Evolutionary conservation across 2,797 vertebrate genomes (phyloP), one percentile per base, ranked within the genome.

Genomic region (Morelia viridis): DNA sequence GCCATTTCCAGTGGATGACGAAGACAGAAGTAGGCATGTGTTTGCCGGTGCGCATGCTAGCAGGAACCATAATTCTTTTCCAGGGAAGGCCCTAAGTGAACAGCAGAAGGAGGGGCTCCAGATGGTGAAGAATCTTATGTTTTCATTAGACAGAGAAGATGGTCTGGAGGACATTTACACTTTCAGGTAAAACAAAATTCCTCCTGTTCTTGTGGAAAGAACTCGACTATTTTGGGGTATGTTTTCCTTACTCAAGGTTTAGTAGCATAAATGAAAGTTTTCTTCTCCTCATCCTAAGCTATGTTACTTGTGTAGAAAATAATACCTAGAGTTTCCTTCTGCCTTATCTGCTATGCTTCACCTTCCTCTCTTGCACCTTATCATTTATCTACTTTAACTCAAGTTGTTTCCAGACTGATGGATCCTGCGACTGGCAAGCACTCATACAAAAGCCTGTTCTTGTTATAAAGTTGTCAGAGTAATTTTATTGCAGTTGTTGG

Each of bases 121-220:
- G 89, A 97, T 99, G 97, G 97, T 99, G 92, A 98, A 95, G 94
- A 98, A 97, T 85, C 83, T 99, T 94, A 98, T 99, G 98, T 94
- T 97, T 46, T 97, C 97, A 88, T 96, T 99, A 96, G 98, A 99
- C 22, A 98, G 98, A 92, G 98, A 98, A 93, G 98, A 98, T 0
- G 98, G 98, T 0, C 96, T 99, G 94, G 98, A 98, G 88, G 97
- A 99, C 94, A 97, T 99, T 95, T 98, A 99, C 95, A 98, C 98
- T 53, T 99, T 99, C 96, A 98, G 98, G 99, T 99, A 96, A 96
- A 61, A 57, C 83, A 94, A 13, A 24, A 24, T 31, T 92, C 71
- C 53, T 85, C 13, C 13, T 89, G 0, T 68, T 91, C 6, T 2
- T 62, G 2, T 35, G 92, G 0, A n/a, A 86, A 35, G 89, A 85